Conservation (phyloP, 2,113 vertebrate genomes). For the Sminthopsis crassicaudata region DNA sequence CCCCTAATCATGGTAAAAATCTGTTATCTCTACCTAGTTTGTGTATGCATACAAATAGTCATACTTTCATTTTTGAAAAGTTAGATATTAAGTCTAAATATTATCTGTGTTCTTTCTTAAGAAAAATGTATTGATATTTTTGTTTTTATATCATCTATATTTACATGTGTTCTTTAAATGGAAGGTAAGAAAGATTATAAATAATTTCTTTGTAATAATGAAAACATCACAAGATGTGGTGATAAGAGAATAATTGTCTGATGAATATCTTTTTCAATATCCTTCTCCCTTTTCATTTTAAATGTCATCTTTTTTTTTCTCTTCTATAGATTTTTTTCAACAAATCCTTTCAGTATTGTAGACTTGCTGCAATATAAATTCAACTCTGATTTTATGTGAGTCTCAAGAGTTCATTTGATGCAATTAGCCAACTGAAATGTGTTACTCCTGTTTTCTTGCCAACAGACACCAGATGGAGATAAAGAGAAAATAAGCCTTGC, state of each 20-base stretch:
- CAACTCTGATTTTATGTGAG: constrained; percentile 40
- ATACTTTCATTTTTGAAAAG: background rate
- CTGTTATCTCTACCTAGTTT: constrained; percentile 7
- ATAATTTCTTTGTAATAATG: constrained; percentile 23
- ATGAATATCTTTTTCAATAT: background rate
- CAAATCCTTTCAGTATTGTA: constrained; percentile 9
- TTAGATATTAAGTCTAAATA: background rate
- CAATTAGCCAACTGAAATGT: constrained; percentile 33
- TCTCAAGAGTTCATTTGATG: constrained; percentile 29
- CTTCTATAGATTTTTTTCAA: background rate
- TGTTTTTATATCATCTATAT: background rate
- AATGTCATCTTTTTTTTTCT: background rate
- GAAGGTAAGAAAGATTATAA: background rate
- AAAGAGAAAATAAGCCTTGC: constrained; percentile 43
- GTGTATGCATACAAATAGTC: background rate
- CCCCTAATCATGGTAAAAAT: background rate
- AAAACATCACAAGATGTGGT: constrained; percentile 33
- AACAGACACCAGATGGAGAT: constrained; percentile 1
- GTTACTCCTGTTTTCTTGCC: constrained; percentile 26
- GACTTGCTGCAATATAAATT: background rate
- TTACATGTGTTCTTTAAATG: constrained; percentile 30
- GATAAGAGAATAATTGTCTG: constrained; percentile 3
- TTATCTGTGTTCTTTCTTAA: background rate
- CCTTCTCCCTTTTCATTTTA: background rate
- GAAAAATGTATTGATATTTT: background rate